Evolutionary conservation across 2,797 vertebrate species (phyloP).

Genomic region (Neosilurus mollespiculum): DNA sequence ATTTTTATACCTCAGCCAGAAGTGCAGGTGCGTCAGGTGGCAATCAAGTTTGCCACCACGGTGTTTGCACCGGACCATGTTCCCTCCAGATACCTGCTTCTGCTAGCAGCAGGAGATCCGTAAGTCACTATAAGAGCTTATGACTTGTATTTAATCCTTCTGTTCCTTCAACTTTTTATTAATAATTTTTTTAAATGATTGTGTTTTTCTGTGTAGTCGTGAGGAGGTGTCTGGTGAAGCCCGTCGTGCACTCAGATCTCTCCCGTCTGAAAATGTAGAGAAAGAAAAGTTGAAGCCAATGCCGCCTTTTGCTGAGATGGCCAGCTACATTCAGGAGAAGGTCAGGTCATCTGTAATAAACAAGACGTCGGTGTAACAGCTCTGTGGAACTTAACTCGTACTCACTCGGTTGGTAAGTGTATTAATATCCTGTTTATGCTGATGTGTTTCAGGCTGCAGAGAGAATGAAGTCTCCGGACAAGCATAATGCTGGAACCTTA

Average conservation of each 20-base stretch:
- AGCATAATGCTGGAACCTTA: slow-evolving; percentile 88
- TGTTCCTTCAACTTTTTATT: neutral
- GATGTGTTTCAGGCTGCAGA: slow-evolving; percentile 82
- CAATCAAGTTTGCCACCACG: slow-evolving; percentile 94
- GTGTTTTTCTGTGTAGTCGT: slow-evolving; percentile 68
- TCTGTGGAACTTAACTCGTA: neutral
- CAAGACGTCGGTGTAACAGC: neutral
- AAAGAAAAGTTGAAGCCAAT: slow-evolving; percentile 84
- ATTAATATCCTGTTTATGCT: neutral
- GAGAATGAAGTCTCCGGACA: slow-evolving; percentile 92
- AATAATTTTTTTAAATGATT: neutral
- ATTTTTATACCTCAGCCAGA: slow-evolving; percentile 79
- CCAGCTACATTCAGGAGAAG: slow-evolving; percentile 94
- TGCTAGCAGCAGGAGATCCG: slow-evolving; percentile 96
- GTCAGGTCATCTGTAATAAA: slow-evolving; percentile 62
- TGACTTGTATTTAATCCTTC: neutral
- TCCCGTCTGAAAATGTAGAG: slow-evolving; percentile 79
- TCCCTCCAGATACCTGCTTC: slow-evolving; percentile 92
- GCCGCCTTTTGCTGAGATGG: slow-evolving; percentile 97
- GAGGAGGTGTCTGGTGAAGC: slow-evolving; percentile 95
- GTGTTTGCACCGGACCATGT: slow-evolving; percentile 94
- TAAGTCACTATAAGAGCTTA: slow-evolving; percentile 66
- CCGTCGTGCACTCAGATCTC: slow-evolving; percentile 81
- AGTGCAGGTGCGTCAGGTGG: slow-evolving; percentile 96
- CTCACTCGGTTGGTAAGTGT: neutral